Conservation (phyloP, 2,113 vertebrate species). For the Candoia aspera region DNA sequence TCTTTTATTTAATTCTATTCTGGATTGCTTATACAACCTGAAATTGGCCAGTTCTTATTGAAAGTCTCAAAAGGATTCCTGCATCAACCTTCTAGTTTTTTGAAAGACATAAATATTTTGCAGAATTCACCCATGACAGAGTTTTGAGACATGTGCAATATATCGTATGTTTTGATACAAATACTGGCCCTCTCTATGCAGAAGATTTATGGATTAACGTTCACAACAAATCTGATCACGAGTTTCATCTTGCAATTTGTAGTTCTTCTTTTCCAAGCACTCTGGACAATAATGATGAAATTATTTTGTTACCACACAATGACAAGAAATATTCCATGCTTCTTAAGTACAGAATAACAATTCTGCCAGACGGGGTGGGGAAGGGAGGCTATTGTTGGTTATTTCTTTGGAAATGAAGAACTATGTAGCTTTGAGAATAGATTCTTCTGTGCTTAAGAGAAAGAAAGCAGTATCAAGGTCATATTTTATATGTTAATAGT, state of each 20-base stretch:
- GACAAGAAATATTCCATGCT: background rate
- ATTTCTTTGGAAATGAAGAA: conserved; percentile 27
- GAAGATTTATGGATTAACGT: conserved; percentile 38
- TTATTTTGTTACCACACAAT: conserved; percentile 31
- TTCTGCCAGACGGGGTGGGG: background rate
- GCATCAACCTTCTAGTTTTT: conserved; percentile 46
- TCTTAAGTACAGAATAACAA: background rate
- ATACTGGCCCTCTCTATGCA: background rate
- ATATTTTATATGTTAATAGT: conserved; percentile 25
- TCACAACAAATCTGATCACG: background rate
- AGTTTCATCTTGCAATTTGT: conserved; percentile 43
- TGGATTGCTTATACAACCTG: conserved; percentile 45
- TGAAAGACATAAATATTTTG: conserved; percentile 45
- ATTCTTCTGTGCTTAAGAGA: conserved; percentile 29
- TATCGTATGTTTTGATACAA: background rate
- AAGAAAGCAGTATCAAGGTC: background rate
- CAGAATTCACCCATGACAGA: conserved; percentile 40
- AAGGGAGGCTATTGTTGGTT: conserved; percentile 21
- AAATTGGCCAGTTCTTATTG: conserved; percentile 53
- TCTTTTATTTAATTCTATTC: conserved; percentile 20
- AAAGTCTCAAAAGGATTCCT: conserved; percentile 43
- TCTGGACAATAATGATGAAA: conserved; percentile 37
- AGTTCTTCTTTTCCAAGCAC: conserved; percentile 20
- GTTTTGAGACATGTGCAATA: conserved; percentile 37
- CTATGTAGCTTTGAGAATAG: conserved; percentile 16